Percentiles rank a stretch among this genome's conserved stretches.
Conservation (phyloP, 2,113 vertebrate species). For the Himantopus leucocephalus region DNA sequence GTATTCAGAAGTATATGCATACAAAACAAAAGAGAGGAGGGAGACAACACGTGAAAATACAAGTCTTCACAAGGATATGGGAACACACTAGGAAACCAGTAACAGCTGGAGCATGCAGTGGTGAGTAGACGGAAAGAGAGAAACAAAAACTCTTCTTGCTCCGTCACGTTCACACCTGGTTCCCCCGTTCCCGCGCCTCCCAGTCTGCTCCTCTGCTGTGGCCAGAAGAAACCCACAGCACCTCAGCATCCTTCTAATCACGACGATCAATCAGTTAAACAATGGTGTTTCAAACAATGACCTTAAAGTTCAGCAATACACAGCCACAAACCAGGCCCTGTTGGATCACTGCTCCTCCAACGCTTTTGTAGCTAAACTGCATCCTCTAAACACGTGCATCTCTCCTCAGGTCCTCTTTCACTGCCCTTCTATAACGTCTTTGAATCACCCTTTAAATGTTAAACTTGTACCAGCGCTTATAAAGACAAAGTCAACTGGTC, state of each 20-base stretch:
- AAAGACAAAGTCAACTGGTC: neutral
- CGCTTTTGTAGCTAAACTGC: neutral
- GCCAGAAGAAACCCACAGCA: neutral
- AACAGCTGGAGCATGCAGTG: neutral
- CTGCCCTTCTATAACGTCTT: neutral
- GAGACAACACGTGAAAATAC: neutral
- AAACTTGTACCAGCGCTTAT: neutral
- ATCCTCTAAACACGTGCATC: neutral
- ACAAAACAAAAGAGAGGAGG: neutral
- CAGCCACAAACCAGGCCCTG: neutral
- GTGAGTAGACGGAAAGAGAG: neutral
- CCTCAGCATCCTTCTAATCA: neutral
- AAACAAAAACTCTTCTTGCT: neutral
- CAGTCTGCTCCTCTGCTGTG: neutral
- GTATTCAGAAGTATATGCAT: neutral
- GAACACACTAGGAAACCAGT: neutral
- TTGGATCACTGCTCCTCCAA: neutral
- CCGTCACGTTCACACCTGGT: neutral
- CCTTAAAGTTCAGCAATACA: neutral
- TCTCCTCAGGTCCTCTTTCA: neutral
- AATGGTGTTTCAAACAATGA: neutral
- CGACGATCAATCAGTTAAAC: neutral
- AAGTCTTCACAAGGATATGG: neutral
- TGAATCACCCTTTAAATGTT: neutral
- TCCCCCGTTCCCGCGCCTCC: neutral